A percentile compares a stretch with the other conserved stretches of the same genome.
These are phyloP conservation scores for Drosophila malerkotliana DNA, from an alignment of 1,140 invertebrate genomes.

Conservation along the genomic window DNA sequence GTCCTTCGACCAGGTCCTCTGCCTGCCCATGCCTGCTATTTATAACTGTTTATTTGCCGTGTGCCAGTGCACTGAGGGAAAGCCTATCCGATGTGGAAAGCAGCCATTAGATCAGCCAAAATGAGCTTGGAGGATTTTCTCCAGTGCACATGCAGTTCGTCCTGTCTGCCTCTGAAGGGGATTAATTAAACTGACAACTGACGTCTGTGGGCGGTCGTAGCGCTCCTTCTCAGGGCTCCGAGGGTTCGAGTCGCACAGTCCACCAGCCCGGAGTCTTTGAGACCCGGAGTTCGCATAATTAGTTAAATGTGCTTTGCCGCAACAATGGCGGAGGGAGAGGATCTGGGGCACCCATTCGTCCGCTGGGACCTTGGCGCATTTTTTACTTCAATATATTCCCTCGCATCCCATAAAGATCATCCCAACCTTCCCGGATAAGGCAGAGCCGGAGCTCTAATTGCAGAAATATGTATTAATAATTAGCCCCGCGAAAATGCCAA, in stretches of 20 bases:
- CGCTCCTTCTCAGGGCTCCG: neutral
- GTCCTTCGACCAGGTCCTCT: constrained; percentile 33
- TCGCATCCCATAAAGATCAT: constrained; percentile 52
- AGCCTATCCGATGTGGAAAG: neutral
- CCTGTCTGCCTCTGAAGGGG: constrained; percentile 63
- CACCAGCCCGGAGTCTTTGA: constrained; percentile 56
- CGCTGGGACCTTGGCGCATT: constrained; percentile 19
- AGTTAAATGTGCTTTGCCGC: constrained; percentile 76
- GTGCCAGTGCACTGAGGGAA: constrained; percentile 35
- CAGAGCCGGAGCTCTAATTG: constrained; percentile 19
- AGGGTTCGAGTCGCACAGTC: constrained; percentile 12
- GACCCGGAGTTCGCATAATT: constrained; percentile 70
- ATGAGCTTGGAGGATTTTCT: neutral
- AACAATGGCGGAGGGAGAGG: constrained; percentile 56
- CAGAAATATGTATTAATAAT: constrained; percentile 52
- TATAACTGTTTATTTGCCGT: constrained; percentile 78
- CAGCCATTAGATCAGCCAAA: neutral
- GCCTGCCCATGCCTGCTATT: constrained; percentile 40
- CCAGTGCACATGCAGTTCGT: constrained; percentile 27
- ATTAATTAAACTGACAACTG: constrained; percentile 75
- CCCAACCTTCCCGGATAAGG: neutral
- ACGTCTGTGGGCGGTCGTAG: constrained; percentile 48
- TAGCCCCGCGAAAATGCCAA: constrained; percentile 41
- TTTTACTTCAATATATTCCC: constrained; percentile 42
- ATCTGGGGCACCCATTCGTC: neutral